A percentile compares a stretch with the other conserved stretches of the same genome.
Conservation (phyloP, 2,888 invertebrate genomes). For the Sarcophaga caerulescens region DNA sequence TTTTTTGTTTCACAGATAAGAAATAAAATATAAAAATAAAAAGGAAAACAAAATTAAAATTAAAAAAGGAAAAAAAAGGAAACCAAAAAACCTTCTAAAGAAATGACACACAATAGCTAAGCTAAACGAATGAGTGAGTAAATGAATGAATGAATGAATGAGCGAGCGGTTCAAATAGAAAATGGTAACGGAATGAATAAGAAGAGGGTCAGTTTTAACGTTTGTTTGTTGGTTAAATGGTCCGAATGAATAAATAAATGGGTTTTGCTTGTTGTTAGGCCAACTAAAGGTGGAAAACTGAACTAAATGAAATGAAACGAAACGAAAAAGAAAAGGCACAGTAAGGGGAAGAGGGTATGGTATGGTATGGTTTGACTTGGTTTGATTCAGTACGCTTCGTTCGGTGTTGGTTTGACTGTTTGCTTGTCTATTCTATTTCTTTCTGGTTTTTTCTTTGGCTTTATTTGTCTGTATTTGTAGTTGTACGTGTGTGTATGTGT, state of each 20-base stretch:
- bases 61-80: constrained; percentile 14
- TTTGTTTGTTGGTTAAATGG: constrained; percentile 19
- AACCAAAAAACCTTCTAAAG: constrained; percentile 15
- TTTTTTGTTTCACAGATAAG: constrained; percentile 15
- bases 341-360: too few species aligned
- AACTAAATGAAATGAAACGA: too few species aligned
- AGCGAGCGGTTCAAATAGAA: background rate
- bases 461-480: constrained; percentile 10
- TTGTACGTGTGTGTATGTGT: constrained; percentile 1
- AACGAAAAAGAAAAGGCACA: too few species aligned
- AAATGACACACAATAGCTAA: constrained; percentile 26
- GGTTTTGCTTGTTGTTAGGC: constrained; percentile 6
- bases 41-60: constrained; percentile 16
- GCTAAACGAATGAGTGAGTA: background rate
- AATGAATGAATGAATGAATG: background rate
- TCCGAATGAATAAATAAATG: background rate
- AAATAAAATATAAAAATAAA: constrained; percentile 28
- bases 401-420: background rate
- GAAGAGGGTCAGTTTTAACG: constrained; percentile 44
- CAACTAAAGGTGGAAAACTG: background rate
- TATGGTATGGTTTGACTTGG: background rate
- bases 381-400: background rate
- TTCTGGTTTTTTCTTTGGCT: background rate
- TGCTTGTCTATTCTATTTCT: background rate
- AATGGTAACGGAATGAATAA: constrained; percentile 11